Evolutionary conservation across 2,797 vertebrate species (phyloP).

Genomic region (Darevskia nairensis): DNA sequence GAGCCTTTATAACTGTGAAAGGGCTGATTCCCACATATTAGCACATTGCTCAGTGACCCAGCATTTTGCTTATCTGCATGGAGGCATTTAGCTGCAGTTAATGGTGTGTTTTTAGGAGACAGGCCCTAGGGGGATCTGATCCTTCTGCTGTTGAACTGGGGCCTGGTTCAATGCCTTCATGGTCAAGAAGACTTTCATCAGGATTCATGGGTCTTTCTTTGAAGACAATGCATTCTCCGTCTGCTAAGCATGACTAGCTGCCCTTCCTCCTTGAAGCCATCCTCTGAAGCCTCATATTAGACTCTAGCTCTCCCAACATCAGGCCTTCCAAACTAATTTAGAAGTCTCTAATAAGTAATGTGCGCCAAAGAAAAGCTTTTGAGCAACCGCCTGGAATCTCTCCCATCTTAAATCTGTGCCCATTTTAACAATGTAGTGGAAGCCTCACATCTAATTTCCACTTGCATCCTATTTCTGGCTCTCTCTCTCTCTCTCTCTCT

Average conservation of each 20-base stretch:
- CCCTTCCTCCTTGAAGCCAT: too few species aligned
- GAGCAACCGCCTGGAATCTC: not conserved
- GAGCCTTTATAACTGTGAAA: not conserved
- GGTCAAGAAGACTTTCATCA: not conserved
- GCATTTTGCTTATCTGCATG: not conserved
- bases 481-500: not conserved
- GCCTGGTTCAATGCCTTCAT: not conserved
- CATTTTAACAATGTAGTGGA: not conserved
- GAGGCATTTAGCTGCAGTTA: too few species aligned
- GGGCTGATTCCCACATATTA: not conserved
- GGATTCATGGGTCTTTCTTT: not conserved
- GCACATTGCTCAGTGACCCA: not conserved
- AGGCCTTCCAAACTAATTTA: not conserved
- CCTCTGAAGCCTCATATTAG: not conserved
- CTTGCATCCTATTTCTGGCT: not conserved
- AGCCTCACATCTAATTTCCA: conserved; percentile 5
- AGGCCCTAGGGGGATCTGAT: not conserved
- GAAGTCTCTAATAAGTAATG: not conserved
- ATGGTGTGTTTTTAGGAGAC: not conserved
- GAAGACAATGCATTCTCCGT: not conserved
- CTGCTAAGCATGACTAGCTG: not conserved
- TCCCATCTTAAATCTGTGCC: not conserved
- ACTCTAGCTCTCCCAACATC: not conserved
- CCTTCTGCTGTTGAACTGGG: not conserved
- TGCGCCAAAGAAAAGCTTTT: not conserved